These are phyloP conservation scores for Python bivittatus DNA, from an alignment of 2,113 vertebrate genomes.

Conservation along the genomic window DNA sequence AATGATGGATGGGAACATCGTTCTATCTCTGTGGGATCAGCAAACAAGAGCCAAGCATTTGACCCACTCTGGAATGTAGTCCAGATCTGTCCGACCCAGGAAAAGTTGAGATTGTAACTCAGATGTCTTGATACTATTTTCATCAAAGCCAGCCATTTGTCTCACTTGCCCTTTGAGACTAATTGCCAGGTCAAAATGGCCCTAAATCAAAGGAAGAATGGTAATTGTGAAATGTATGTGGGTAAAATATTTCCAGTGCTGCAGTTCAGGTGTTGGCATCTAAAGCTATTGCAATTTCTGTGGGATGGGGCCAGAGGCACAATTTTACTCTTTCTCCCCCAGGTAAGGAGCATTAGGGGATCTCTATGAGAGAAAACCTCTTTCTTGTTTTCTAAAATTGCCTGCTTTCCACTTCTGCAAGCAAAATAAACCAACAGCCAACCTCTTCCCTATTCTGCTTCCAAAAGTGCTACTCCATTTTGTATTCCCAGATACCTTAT, in stretches of 20 bases:
- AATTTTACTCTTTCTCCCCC: neutral
- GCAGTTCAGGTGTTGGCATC: neutral
- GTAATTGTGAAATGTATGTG: neutral
- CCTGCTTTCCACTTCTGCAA: neutral
- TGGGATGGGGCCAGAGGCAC: neutral
- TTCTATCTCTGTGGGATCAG: neutral
- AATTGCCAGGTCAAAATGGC: neutral
- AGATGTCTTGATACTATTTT: neutral
- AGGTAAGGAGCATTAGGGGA: too few relatives aligned
- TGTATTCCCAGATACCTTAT: neutral
- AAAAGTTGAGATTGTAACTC: slow-evolving; percentile 23
- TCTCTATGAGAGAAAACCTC: too few relatives aligned
- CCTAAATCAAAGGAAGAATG: neutral
- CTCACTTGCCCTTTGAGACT: neutral
- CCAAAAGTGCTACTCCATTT: neutral
- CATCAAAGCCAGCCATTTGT: neutral
- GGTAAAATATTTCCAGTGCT: too few relatives aligned
- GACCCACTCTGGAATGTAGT: slow-evolving; percentile 6
- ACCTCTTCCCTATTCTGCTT: neutral
- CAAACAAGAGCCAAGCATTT: neutral
- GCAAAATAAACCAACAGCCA: neutral
- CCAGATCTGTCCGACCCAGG: neutral
- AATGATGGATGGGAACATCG: neutral
- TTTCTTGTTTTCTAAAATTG: too few relatives aligned
- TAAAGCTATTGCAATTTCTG: neutral